A percentile compares a stretch with the other conserved stretches of the same genome.
phyloP scores from a whole-genome alignment of 2,113 vertebrate species.

The Corvus cornix region DNA sequence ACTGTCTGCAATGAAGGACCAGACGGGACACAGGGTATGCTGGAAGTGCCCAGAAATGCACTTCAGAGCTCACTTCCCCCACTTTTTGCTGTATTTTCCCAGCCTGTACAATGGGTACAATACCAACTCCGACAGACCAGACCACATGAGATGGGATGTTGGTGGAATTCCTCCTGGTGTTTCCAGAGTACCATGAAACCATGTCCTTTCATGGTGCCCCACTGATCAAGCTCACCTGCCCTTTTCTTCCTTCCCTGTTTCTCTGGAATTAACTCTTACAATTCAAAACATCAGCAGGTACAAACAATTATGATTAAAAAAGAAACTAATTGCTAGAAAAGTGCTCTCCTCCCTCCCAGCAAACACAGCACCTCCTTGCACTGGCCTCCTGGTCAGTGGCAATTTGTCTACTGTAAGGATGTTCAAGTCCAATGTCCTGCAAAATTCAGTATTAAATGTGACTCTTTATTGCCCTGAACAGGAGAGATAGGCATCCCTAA shows the following conservation, averaged over 20 bases:
- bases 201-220: neutral
- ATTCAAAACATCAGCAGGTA: neutral
- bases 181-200: neutral
- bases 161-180: neutral
- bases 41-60: neutral
- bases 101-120: neutral
- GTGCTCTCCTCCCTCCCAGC: neutral
- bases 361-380: neutral
- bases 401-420: neutral
- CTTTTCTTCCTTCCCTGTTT: neutral
- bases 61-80: neutral
- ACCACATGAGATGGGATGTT: neutral
- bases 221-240: neutral
- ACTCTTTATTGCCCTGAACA: neutral
- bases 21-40: neutral
- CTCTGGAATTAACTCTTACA: neutral
- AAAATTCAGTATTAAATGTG: neutral
- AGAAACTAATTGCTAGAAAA: neutral
- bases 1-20: neutral
- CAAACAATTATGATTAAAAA: neutral
- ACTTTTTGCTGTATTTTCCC: neutral
- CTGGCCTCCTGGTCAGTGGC: neutral
- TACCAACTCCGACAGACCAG: neutral
- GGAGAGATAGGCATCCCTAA: neutral
- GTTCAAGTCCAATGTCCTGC: neutral